Percentiles rank a stretch among this genome's conserved stretches.
Conservation (phyloP, 2,113 vertebrate species). For the Rana temporaria region DNA sequence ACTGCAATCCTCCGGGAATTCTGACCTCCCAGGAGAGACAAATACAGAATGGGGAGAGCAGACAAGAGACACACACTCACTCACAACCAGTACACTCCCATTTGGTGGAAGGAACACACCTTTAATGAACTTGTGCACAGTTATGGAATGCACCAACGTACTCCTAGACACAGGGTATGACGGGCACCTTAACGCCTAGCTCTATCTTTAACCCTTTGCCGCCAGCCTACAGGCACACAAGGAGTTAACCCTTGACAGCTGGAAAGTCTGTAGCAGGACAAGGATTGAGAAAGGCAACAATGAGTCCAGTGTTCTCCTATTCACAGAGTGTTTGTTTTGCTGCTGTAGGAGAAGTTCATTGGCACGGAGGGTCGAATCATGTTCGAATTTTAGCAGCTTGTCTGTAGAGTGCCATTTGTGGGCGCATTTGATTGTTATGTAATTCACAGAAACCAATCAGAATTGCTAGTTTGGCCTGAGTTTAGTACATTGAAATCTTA, state of each 20-base stretch:
- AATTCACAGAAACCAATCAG: not conserved
- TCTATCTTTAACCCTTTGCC: not conserved
- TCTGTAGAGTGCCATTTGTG: not conserved
- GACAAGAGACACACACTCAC: conserved; percentile 2
- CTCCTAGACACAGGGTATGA: not conserved
- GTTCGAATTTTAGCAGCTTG: not conserved
- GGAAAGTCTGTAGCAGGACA: not conserved
- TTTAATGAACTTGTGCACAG: conserved; percentile 56
- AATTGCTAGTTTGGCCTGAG: not conserved
- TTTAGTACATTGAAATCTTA: not conserved
- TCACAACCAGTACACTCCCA: conserved; percentile 54
- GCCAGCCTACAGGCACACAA: not conserved
- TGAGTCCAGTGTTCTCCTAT: not conserved
- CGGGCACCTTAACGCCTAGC: not conserved
- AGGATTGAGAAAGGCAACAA: conserved; percentile 26
- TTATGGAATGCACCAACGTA: conserved; percentile 51
- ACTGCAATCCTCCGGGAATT: conserved; percentile 35
- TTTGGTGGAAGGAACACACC: conserved; percentile 52
- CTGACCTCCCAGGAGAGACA: conserved; percentile 44
- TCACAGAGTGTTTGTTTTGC: conserved; percentile 18
- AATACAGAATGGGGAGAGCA: conserved; percentile 40
- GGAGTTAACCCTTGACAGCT: conserved; percentile 22
- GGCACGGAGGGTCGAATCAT: conserved; percentile 8
- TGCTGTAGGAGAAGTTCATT: conserved; percentile 1
- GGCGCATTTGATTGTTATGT: not conserved